Base-by-base conservation (phyloP, 2,888 invertebrate genomes). In the Heliconius aoede region DNA sequence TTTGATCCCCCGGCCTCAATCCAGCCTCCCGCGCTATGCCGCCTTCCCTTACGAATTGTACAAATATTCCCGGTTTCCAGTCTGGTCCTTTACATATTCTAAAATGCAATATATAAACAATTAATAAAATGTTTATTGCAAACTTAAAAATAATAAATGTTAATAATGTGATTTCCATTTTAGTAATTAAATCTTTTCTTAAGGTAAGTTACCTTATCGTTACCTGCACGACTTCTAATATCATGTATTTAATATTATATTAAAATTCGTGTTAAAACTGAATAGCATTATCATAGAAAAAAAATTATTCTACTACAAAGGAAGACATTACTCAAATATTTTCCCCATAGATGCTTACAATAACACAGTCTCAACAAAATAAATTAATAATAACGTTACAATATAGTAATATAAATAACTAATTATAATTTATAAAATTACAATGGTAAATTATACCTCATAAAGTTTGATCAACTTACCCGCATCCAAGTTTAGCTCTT, bases 1-100 rank as follows among this genome's bases (percentile, higher is more conserved):
- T 97, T 91, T 98, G 98, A 90, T 99, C 99, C 9, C 98, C 98
- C 0, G 98, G 97, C 84, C 97, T 95, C 24, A 99, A 92, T 0
- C 98, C 98, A 2, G 98, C 97, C 84, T 98, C 97, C 69, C 97
- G 95, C 0, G 98, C 98, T 76, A 98, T 96, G 65, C 98, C 98
- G 36, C 97, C 97, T 82, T 97, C 97, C 87, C 98, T 97, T 73
- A 98, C 98, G 84, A 98, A 98, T 93, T 99, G 97, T 61, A 98
- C 96, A 89, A 97, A 98, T 83, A 98, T 98, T 60, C 98, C 98
- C 1, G 97, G 97, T 86, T 97, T 97, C 96, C 97, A 97, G 81
- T 97, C 96, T 8, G 98, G 98, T 11, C 98, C 98, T 91, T 97
- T 97, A 91, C 97, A 97, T 78, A 97, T 97, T 82, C 97, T 97